Evolutionary conservation across 2,113 vertebrate genomes (phyloP).

Genomic region (Stegostoma tigrinum): DNA sequence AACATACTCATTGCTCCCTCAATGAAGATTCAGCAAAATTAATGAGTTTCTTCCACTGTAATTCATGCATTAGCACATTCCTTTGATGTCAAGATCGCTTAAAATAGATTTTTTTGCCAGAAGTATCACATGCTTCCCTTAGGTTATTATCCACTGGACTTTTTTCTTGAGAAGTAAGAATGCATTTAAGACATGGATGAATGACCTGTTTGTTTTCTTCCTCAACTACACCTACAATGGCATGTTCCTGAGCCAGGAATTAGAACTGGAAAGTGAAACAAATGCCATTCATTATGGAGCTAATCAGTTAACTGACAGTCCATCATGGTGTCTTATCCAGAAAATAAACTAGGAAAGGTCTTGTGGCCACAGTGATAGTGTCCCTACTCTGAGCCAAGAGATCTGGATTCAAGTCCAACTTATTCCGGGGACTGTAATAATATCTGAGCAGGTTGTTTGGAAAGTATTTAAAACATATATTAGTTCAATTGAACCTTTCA

Average conservation of each 20-base stretch:
- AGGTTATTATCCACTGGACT: neutral
- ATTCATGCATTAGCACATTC: neutral
- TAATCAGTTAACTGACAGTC: neutral
- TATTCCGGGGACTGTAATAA: too few relatives aligned
- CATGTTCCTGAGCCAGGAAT: neutral
- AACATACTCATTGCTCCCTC: neutral
- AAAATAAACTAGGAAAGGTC: too few relatives aligned
- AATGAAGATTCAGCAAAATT: conserved; percentile 27
- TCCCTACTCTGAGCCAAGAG: too few relatives aligned
- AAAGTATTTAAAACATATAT: neutral
- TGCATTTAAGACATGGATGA: neutral
- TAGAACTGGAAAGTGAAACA: neutral
- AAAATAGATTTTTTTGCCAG: neutral
- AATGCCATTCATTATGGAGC: neutral
- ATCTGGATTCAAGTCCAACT: too few relatives aligned
- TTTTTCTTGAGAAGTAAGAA: neutral
- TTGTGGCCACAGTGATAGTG: too few relatives aligned
- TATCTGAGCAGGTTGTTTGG: too few relatives aligned
- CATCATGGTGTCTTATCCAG: neutral
- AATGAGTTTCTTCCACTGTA: neutral
- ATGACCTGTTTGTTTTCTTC: neutral
- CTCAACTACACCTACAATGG: neutral
- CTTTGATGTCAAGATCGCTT: conserved; percentile 1
- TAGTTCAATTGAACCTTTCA: neutral
- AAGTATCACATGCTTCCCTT: neutral